phyloP scores from a whole-genome alignment of 1,140 invertebrate species.

The Sitodiplosis mosellana region DNA sequence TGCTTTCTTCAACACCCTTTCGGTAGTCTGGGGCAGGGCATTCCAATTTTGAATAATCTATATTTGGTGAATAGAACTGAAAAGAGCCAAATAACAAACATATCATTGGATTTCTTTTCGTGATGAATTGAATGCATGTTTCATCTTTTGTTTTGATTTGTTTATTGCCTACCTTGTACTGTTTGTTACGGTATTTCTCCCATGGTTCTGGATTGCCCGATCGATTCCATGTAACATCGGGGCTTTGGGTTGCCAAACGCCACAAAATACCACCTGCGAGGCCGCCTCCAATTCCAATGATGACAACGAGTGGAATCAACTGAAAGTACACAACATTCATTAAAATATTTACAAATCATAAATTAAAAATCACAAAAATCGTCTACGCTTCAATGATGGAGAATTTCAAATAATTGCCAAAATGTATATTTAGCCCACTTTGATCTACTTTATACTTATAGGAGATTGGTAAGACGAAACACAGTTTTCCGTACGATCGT shows the following conservation, averaged over 20 bases:
- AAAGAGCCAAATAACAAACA: conserved; percentile 20
- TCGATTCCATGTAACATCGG: conserved; percentile 62
- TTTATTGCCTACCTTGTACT: conserved; percentile 80
- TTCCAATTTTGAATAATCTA: conserved; percentile 39
- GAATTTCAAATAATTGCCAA: conserved; percentile 5
- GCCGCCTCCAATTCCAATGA: conserved; percentile 38
- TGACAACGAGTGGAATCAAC: conserved; percentile 63
- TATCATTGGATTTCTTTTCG: background rate
- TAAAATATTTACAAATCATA: conserved; percentile 4
- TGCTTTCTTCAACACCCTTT: background rate
- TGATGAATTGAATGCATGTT: background rate
- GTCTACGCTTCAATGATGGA: background rate
- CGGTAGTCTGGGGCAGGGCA: conserved; percentile 45
- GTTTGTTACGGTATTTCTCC: conserved; percentile 56
- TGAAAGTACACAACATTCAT: conserved; percentile 22
- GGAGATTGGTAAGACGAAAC: too few relatives aligned
- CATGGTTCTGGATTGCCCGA: conserved; percentile 56
- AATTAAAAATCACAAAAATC: conserved; percentile 1
- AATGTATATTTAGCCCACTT: background rate
- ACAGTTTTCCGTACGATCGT: too few relatives aligned
- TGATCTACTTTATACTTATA: background rate
- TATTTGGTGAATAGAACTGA: conserved; percentile 44
- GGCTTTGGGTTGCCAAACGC: conserved; percentile 49
- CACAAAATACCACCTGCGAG: conserved; percentile 40
- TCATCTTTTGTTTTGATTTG: too few relatives aligned